Percentiles rank a stretch among this genome's conserved stretches.
phyloP scores from a whole-genome alignment of 2,888 invertebrate species.

The Digitonthophagus gazella region DNA sequence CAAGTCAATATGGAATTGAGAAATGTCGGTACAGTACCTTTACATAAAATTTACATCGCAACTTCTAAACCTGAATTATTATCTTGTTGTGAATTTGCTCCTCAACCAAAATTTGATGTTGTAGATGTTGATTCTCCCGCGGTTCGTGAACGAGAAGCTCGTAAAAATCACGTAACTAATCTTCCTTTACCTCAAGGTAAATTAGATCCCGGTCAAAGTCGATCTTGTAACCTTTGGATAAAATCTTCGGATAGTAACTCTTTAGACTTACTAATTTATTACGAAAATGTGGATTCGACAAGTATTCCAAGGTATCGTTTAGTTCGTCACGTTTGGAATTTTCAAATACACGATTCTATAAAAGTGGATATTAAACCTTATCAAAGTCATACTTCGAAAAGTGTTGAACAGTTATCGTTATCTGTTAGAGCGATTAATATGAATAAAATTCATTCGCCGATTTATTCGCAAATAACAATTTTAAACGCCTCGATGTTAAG shows the following conservation, averaged over 20 bases:
- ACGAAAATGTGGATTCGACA: slow-evolving; percentile 55
- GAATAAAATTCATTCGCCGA: slow-evolving; percentile 62
- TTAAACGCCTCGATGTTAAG: slow-evolving; percentile 62
- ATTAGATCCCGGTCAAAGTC: slow-evolving; percentile 56
- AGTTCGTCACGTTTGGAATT: slow-evolving; percentile 64
- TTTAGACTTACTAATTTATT: slow-evolving; percentile 72
- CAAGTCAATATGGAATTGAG: slow-evolving; percentile 65
- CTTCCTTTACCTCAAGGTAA: slow-evolving; percentile 50
- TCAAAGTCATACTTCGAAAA: slow-evolving; percentile 49
- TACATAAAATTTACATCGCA: slow-evolving; percentile 63
- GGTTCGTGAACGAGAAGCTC: slow-evolving; percentile 44
- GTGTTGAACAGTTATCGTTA: slow-evolving; percentile 61
- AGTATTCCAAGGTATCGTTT: slow-evolving; percentile 56
- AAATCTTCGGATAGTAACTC: slow-evolving; percentile 67
- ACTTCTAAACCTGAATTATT: slow-evolving; percentile 68
- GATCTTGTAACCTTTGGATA: slow-evolving; percentile 63
- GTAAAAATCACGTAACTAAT: slow-evolving; percentile 51
- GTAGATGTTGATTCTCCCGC: slow-evolving; percentile 35
- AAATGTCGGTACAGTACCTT: slow-evolving; percentile 66
- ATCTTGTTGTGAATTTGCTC: slow-evolving; percentile 43
- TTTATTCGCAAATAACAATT: slow-evolving; percentile 57
- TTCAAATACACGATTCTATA: slow-evolving; percentile 62
- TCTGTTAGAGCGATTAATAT: slow-evolving; percentile 69
- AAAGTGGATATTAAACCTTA: slow-evolving; percentile 55
- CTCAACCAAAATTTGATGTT: slow-evolving; percentile 28